phyloP scores from a whole-genome alignment of 2,888 invertebrate genomes.

The Protophormia terraenovae region DNA sequence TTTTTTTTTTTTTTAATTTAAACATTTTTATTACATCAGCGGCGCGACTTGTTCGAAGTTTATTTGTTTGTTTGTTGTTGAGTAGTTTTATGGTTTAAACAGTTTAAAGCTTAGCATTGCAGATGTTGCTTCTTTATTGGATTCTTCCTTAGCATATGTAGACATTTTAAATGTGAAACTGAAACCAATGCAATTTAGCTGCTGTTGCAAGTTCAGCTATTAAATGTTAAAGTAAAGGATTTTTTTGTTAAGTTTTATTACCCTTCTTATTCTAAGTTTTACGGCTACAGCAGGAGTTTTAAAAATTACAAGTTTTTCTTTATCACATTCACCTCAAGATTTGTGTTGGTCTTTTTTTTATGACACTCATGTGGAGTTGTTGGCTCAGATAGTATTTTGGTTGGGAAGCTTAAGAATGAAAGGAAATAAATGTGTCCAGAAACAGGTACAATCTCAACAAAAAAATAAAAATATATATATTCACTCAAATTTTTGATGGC shows the following conservation, averaged over 20 bases:
- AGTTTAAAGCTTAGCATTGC: constrained; percentile 34
- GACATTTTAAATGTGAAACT: constrained; percentile 45
- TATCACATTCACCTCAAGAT: constrained; percentile 57
- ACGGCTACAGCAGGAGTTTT: constrained; percentile 28
- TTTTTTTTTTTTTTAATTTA: constrained; percentile 17
- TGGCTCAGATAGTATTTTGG: neutral
- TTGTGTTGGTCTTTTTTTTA: constrained; percentile 51
- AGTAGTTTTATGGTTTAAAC: constrained; percentile 52
- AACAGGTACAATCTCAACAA: constrained; percentile 52
- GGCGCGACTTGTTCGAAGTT: constrained; percentile 10
- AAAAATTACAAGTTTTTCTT: constrained; percentile 46
- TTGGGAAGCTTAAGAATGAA: constrained; percentile 16
- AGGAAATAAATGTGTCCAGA: constrained; percentile 16
- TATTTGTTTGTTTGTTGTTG: constrained; percentile 28
- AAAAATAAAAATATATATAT: neutral
- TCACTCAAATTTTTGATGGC: constrained; percentile 21
- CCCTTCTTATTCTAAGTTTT: constrained; percentile 47
- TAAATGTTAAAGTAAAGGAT: neutral
- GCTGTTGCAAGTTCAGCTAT: constrained; percentile 30
- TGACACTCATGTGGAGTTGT: constrained; percentile 34
- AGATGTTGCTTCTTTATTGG: neutral
- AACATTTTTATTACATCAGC: constrained; percentile 57
- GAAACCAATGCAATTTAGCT: constrained; percentile 54
- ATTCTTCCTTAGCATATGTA: neutral
- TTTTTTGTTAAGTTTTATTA: constrained; percentile 57